Base-by-base conservation (phyloP, 2,113 vertebrate species). In the Tetrao urogallus region DNA sequence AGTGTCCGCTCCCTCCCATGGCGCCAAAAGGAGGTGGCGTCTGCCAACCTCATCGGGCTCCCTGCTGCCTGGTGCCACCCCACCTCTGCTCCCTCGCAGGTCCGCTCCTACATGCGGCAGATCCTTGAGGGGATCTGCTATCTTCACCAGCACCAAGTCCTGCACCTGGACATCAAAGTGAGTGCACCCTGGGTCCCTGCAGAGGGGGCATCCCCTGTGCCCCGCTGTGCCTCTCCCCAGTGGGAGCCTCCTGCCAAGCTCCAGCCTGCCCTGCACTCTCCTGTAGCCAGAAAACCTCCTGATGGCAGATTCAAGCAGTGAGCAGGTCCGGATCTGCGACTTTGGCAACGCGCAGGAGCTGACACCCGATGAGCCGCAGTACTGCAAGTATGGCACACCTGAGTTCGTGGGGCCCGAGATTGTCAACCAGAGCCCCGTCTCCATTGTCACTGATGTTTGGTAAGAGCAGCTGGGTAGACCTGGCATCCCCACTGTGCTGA, bases 401-500 rank as follows among this genome's bases (percentile, higher is more conserved):
- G 99, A 99, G 97, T 99, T 99, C 2, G 98, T 99, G 66, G 98
- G 99, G 2, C 99, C 99, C 0, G 99, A 99, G 98, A 99, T 99
- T 32, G 98, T 99, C 85, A 99, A 99, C 97, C 99, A 99, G 98
- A 98, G 98, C 24, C 99, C 99, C 0, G 98, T 99, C 77, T 99
- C 98, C 85, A 97, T 98, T 32, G 99, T 99, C 96, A 98, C 99
- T 0, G 99, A 99, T 67, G 98, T 99, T 97, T 99, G 99, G 99
- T 99, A 98, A 95, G 38, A 20, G 56, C 11, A 6, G 43, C n/a
- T 4, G 24, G 40, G 54, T 25, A 36, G 28, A 15, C 0, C 8
- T 10, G 28, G 50, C 40, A 6, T 82, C 20, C 20, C 25, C 2
- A 1, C 54, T 57, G 3, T 27, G 27, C n/a, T 2, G 4, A 64